A percentile compares a stretch with the other conserved stretches of the same genome.
phyloP scores from a whole-genome alignment of 2,888 invertebrate genomes.

The Heteropelma amictum region DNA sequence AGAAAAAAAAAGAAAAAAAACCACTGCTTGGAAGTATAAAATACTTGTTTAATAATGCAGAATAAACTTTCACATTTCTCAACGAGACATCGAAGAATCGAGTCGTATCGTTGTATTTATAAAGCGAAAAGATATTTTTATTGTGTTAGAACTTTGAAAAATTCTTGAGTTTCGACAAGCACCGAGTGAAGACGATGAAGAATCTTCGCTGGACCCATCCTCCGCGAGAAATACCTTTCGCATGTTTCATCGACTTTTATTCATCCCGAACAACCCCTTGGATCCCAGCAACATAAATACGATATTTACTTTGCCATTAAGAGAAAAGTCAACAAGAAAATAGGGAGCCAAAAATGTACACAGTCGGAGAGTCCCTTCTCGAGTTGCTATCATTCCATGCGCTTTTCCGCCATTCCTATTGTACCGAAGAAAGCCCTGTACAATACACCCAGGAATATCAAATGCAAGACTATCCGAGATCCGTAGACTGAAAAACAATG shows the following conservation, averaged over 20 bases:
- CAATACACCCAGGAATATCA: conserved; percentile 14
- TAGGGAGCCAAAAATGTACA: conserved; percentile 2
- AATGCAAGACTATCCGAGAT: conserved; percentile 12
- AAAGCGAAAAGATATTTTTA: not conserved
- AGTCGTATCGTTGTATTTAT: not conserved
- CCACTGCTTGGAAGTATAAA: too few relatives aligned
- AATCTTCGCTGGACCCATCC: conserved; percentile 18
- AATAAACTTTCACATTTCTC: not conserved
- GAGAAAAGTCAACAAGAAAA: not conserved
- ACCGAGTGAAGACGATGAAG: conserved; percentile 8
- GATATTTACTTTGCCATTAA: too few relatives aligned
- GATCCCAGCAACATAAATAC: too few relatives aligned
- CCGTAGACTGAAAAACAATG: not conserved
- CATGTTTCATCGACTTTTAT: not conserved
- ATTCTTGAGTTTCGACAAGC: conserved; percentile 29
- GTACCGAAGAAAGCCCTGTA: conserved; percentile 10
- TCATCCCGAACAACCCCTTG: too few relatives aligned
- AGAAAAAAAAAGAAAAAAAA: too few relatives aligned
- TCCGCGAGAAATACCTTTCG: not conserved
- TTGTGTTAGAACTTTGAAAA: not conserved
- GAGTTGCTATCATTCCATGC: conserved; percentile 15
- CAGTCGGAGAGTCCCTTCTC: not conserved
- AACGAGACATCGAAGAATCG: not conserved
- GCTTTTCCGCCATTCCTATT: not conserved
- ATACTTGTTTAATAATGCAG: not conserved